Evolutionary conservation across 1,140 invertebrate species (phyloP), one percentile per base, ranked within the genome.

Genomic region (Drosophila melanica): DNA sequence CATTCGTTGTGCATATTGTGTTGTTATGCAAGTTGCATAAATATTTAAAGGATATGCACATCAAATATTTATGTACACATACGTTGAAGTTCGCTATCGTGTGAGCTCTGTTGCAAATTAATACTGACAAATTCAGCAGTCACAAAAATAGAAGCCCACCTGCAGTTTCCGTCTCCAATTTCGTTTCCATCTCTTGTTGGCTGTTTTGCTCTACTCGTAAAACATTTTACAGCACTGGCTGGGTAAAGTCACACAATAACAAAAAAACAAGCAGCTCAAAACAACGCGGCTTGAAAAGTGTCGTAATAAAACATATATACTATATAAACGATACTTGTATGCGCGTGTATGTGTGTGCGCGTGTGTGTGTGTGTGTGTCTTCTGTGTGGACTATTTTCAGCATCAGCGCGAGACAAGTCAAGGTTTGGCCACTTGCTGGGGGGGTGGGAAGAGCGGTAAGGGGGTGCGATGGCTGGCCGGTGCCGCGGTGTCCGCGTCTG

Each of bases 201-300:
- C 11, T 39, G 9, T 51, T 23, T 35, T 53, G 54, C 39, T 14
- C 18, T 4, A 44, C 50, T 53, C 44, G 23, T 42, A 27, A 20
- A 47, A 16, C 42, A 35, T 14, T 47, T 47, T 33, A 35, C 57
- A 59, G 42, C 42, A 33, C 11, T 35, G 42, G 41, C 14, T n/a
- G 37, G 11, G 20, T 23, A 10, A 42, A 5, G 20, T 1, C 55
- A 58, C 39, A 30, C 9, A 7, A 16, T 16, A 3, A 12, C 18
- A 51, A 23, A 27, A 11, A 30, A 33, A 41, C 18, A 20, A 27
- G 11, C 12, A 39, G 50, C 58, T 50, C 9, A 20, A 53, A 59
- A 67, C 27, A 59, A 44, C 30, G 69, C 63, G 69, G 55, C 69
- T 72, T 67, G 51, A 54, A 59, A 64, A 68, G 65, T 73, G 64